Base-by-base conservation (phyloP, 2,888 invertebrate species). In the Penaeus monodon region DNA sequence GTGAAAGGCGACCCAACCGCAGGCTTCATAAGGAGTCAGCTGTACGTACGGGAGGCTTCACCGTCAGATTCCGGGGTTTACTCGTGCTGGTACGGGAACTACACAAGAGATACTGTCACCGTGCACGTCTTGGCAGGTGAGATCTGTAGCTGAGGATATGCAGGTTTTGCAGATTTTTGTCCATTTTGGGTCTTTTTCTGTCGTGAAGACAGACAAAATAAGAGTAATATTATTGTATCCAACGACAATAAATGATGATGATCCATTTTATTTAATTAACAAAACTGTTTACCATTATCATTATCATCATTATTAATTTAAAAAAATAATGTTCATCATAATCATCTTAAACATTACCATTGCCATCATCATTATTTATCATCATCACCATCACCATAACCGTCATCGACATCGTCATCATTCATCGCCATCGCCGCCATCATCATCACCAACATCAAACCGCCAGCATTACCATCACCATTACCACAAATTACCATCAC, bases 31-130 rank as follows among this genome's bases (percentile, higher is more conserved):
- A 79, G 77, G 65, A 96, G 96, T 89, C 94, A 95, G 84, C 94
- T 96, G 89, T 96, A 96, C 93, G 96, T 96, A 90, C 96, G 96
- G 86, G 96, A 96, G 92, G 96, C 96, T 81, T 95, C 95, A 92
- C 94, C 95, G 91, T 95, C 95, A 90, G 96, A 96, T 92, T 95
- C 96, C 63, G 96, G 96, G 64, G 96, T 96, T 92, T 96, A 96
- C 92, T 95, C 95, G 86, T 96, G 96, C 57, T 87, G 83, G 80
- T 87, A 87, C 63, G 38, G 70, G 20, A 83, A 87, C 79, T 80
- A 79, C 74, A 78, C 79, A 10, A 68, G 70, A 49, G 87, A 79
- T 49, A 66, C 33, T 64, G 84, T 87, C 83, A 79, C 83, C 38
- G 87, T 87, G 38, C 87, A 87, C 79, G 87, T 87, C 64, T 78